phyloP scores from a whole-genome alignment of 1,140 invertebrate species.

The Bursaphelenchus mucronatus region DNA sequence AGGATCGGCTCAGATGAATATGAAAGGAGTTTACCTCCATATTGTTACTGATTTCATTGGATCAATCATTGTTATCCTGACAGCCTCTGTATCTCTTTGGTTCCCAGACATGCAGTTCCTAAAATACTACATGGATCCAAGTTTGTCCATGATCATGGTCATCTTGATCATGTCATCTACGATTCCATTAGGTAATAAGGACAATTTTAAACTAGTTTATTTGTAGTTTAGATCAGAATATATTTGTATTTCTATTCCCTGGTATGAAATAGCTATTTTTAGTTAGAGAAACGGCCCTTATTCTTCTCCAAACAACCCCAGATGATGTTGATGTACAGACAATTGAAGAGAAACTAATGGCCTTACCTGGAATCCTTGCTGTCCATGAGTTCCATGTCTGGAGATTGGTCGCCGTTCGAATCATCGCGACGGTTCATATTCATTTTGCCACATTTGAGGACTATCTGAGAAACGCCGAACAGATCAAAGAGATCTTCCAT shows the following conservation, averaged over 20 bases:
- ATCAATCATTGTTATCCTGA: slow-evolving; percentile 86
- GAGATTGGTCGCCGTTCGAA: slow-evolving; percentile 66
- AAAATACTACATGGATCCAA: slow-evolving; percentile 82
- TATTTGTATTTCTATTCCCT: neutral
- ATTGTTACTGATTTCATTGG: slow-evolving; percentile 74
- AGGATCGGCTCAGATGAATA: slow-evolving; percentile 75
- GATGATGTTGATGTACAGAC: slow-evolving; percentile 64
- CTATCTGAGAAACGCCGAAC: slow-evolving; percentile 65
- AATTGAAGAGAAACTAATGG: slow-evolving; percentile 62
- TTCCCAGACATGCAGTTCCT: slow-evolving; percentile 73
- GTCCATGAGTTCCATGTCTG: slow-evolving; percentile 68
- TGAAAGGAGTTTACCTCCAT: slow-evolving; percentile 93
- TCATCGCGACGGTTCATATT: slow-evolving; percentile 67
- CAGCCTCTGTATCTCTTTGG: slow-evolving; percentile 83
- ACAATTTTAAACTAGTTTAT: slow-evolving; percentile 13
- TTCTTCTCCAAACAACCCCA: slow-evolving; percentile 67
- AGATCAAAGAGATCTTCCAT: slow-evolving; percentile 66
- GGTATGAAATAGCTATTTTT: slow-evolving; percentile 32
- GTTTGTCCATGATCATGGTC: slow-evolving; percentile 66
- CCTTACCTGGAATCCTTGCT: slow-evolving; percentile 65
- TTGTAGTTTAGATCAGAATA: slow-evolving; percentile 26
- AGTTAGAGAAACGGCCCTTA: slow-evolving; percentile 66
- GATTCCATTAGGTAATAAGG: slow-evolving; percentile 65
- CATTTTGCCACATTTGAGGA: slow-evolving; percentile 64
- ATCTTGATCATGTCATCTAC: slow-evolving; percentile 65